These are phyloP conservation scores for Aphodius sticticus DNA, from an alignment of 2,888 invertebrate genomes.

Conservation along the genomic window DNA sequence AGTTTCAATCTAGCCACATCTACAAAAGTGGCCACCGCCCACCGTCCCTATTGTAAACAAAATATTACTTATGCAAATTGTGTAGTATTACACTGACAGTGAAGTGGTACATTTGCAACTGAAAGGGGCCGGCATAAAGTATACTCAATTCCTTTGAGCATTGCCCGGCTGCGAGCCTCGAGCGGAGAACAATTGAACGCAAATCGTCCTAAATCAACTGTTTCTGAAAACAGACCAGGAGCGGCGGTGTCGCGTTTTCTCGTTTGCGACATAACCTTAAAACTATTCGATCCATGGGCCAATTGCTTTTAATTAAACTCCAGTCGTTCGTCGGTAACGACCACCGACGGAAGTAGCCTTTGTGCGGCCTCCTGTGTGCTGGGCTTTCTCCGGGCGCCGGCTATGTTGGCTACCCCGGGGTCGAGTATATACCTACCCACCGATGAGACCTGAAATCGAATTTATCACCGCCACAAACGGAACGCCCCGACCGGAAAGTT, in stretches of 20 bases:
- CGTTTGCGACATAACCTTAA: not conserved
- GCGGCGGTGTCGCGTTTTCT: not conserved
- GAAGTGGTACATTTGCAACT: not conserved
- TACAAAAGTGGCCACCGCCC: too few relatives aligned
- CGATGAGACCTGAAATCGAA: not conserved
- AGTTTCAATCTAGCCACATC: too few relatives aligned
- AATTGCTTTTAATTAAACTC: not conserved
- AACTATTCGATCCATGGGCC: not conserved
- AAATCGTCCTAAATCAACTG: slow-evolving; percentile 4
- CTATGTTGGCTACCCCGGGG: not conserved
- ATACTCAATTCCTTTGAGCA: not conserved
- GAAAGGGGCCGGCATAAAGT: not conserved
- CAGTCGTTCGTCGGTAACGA: not conserved
- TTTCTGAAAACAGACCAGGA: not conserved
- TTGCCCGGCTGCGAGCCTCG: not conserved
- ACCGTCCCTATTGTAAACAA: not conserved
- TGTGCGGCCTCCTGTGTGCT: not conserved
- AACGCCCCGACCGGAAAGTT: not conserved
- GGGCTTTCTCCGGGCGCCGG: not conserved
- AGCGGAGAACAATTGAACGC: not conserved
- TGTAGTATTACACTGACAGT: not conserved
- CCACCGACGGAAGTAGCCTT: not conserved
- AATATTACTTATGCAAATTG: not conserved
- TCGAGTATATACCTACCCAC: not conserved
- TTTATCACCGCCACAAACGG: slow-evolving; percentile 4